Percentiles rank a stretch among this genome's conserved stretches.
These are phyloP conservation scores for Petrocephalus schoutedeni DNA, from an alignment of 2,797 vertebrate genomes.

Conservation along the genomic window DNA sequence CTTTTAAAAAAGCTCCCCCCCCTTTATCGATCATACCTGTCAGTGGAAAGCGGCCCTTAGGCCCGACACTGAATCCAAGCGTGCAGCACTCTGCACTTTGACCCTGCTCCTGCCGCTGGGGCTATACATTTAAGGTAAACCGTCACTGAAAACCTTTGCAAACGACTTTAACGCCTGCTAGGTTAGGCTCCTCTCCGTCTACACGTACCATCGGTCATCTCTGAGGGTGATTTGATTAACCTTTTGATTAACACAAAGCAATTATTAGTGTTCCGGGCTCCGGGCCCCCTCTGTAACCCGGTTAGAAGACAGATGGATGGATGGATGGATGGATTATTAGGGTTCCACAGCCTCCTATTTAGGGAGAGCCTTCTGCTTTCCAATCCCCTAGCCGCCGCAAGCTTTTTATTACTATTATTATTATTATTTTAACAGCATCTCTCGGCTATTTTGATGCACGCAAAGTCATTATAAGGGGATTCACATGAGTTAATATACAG, in stretches of 20 bases:
- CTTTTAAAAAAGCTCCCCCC: not conserved
- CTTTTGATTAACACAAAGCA: not conserved
- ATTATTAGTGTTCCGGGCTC: not conserved
- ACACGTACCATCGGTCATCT: not conserved
- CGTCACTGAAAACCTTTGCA: not conserved
- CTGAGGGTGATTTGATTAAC: not conserved
- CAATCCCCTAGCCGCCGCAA: not conserved
- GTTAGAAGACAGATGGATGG: not conserved
- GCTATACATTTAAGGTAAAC: not conserved
- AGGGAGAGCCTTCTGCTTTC: not conserved
- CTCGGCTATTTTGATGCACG: not conserved
- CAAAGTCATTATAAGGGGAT: not conserved
- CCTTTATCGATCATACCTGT: conserved; percentile 1
- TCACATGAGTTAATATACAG: not conserved
- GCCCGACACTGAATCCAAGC: not conserved
- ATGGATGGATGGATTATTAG: not conserved
- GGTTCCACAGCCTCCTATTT: not conserved
- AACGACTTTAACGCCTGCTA: not conserved
- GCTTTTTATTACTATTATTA: not conserved
- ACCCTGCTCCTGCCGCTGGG: not conserved
- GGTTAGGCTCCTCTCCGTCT: not conserved
- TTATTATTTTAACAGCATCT: not conserved
- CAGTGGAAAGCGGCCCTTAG: not conserved
- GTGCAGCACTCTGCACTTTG: not conserved
- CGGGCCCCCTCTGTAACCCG: not conserved